Evolutionary conservation across 2,888 invertebrate genomes (phyloP).

Genomic region (Auanema sp.): DNA sequence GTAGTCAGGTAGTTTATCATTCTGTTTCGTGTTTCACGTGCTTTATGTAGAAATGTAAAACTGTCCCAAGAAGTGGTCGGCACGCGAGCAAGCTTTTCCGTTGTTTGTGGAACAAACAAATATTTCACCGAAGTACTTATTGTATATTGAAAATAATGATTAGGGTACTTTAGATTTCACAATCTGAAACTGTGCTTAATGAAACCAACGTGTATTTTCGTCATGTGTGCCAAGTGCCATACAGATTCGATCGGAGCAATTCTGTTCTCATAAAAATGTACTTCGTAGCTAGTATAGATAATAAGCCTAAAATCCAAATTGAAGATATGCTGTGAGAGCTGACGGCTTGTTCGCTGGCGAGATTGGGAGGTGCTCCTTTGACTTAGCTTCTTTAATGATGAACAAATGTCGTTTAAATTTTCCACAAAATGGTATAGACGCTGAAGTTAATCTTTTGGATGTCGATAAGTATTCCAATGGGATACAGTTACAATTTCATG

Average conservation of each 20-base stretch:
- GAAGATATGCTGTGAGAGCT: slow-evolving; percentile 15
- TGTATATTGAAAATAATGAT: neutral
- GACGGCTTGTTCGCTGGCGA: slow-evolving; percentile 10
- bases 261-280: neutral
- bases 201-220: slow-evolving; percentile 22
- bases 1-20: no score
- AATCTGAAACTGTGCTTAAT: slow-evolving; percentile 37
- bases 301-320: neutral
- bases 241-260: slow-evolving; percentile 25
- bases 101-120: no score
- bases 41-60: no score
- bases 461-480: slow-evolving; percentile 33
- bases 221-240: slow-evolving; percentile 23
- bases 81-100: no score
- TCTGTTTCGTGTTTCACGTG: no score
- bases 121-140: neutral
- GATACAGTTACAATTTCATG: slow-evolving; percentile 35
- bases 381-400: slow-evolving; percentile 6
- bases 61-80: no score
- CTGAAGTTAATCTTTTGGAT: slow-evolving; percentile 23
- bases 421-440: neutral
- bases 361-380: slow-evolving; percentile 8
- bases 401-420: slow-evolving; percentile 3
- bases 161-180: slow-evolving; percentile 26
- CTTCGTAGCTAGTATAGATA: neutral